Conservation (phyloP, 2,797 vertebrate species). For the Falco cherrug region DNA sequence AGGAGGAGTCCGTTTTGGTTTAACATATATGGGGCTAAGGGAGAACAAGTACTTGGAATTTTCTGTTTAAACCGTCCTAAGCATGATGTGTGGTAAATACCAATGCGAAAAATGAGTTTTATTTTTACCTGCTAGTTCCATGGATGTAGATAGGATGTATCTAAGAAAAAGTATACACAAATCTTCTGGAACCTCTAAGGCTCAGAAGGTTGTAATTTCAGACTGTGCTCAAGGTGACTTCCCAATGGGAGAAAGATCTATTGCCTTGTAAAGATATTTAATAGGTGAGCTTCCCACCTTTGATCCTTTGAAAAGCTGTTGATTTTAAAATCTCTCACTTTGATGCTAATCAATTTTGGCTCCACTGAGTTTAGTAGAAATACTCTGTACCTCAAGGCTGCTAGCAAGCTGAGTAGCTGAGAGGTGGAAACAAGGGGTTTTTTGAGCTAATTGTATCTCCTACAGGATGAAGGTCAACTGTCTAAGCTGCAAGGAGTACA, state of each 20-base stretch:
- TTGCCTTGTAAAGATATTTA: not conserved
- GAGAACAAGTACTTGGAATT: not conserved
- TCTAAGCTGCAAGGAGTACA: not conserved
- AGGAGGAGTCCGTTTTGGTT: not conserved
- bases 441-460: not conserved
- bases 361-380: not conserved
- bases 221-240: not conserved
- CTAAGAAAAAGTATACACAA: not conserved
- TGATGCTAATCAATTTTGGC: not conserved
- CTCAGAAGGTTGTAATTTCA: not conserved
- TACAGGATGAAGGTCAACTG: not conserved
- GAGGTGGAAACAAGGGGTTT: not conserved
- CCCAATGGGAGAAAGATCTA: not conserved
- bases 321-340: not conserved
- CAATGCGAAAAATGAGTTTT: not conserved
- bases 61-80: not conserved
- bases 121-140: not conserved
- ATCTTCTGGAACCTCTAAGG: not conserved
- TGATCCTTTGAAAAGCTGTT: not conserved
- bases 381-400: not conserved
- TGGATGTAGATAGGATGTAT: not conserved
- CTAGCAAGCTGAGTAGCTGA: not conserved
- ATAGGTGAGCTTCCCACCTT: not conserved
- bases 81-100: not conserved
- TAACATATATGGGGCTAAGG: not conserved